phyloP scores from a whole-genome alignment of 2,888 invertebrate species.

The Brachylomia viminalis region DNA sequence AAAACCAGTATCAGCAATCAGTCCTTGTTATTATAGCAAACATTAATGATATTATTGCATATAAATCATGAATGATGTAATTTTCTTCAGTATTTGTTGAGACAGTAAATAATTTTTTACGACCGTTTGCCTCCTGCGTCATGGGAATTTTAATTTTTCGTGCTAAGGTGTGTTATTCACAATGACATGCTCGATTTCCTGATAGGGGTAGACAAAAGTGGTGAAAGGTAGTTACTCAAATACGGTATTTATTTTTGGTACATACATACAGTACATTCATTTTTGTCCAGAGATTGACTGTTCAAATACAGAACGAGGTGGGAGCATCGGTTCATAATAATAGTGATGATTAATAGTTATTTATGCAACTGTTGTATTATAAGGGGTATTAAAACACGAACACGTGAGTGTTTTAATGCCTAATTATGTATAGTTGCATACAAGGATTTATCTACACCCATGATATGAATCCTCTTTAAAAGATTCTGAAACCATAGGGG shows the following conservation, averaged over 20 bases:
- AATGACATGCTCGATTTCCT: background rate
- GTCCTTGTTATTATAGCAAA: conserved; percentile 17
- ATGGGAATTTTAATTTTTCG: conserved; percentile 10
- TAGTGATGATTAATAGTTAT: too few relatives aligned
- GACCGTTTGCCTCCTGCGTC: background rate
- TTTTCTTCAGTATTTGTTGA: conserved; percentile 23
- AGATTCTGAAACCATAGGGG: too few relatives aligned
- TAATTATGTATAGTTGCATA: too few relatives aligned
- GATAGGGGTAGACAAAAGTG: background rate
- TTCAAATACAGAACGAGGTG: background rate
- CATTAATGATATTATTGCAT: conserved; percentile 16
- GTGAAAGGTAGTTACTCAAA: background rate
- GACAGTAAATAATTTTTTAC: conserved; percentile 27
- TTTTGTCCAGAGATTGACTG: too few relatives aligned
- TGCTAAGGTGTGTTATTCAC: conserved; percentile 1
- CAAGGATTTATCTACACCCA: too few relatives aligned
- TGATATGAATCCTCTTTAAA: too few relatives aligned
- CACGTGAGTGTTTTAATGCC: too few relatives aligned
- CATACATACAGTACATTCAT: too few relatives aligned
- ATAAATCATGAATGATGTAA: conserved; percentile 22
- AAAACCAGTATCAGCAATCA: conserved; percentile 15
- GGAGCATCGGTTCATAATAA: background rate
- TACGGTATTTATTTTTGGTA: background rate
- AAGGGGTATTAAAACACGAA: too few relatives aligned
- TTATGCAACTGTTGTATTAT: too few relatives aligned